Conservation (phyloP, 2,797 vertebrate species). For the Eurystomus glaucurus region DNA sequence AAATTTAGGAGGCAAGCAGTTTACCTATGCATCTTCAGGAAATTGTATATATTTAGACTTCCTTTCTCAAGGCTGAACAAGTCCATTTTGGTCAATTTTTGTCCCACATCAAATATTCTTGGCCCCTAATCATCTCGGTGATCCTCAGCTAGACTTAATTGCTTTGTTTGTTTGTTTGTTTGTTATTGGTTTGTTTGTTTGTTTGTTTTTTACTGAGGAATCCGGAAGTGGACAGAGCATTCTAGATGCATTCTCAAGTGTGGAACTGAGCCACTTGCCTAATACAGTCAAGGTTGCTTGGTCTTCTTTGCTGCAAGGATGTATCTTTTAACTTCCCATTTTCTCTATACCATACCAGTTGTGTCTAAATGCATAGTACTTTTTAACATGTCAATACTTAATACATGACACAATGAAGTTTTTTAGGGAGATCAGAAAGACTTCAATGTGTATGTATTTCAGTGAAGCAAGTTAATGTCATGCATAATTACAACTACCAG, state of each 20-base stretch:
- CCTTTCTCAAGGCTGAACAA: not conserved
- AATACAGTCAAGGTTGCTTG: not conserved
- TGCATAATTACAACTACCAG: not conserved
- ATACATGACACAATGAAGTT: not conserved
- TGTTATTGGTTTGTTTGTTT: not conserved
- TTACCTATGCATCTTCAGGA: not conserved
- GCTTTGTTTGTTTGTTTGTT: not conserved
- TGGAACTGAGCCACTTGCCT: not conserved
- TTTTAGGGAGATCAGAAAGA: not conserved
- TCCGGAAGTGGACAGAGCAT: not conserved
- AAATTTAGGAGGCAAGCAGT: not conserved
- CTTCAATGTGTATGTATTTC: not conserved
- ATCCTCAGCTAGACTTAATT: not conserved
- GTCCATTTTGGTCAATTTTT: not conserved
- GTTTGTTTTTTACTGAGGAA: not conserved
- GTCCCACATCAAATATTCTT: not conserved
- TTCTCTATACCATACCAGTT: not conserved
- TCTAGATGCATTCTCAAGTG: not conserved
- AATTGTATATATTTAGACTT: not conserved
- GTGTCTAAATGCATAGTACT: not conserved
- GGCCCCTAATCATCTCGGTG: not conserved
- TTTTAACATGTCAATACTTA: not conserved
- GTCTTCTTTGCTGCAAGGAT: not conserved
- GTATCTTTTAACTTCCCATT: not conserved
- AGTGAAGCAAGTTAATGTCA: not conserved